Conservation (phyloP, 2,797 vertebrate genomes). For the Chiropotes sagulatus region DNA sequence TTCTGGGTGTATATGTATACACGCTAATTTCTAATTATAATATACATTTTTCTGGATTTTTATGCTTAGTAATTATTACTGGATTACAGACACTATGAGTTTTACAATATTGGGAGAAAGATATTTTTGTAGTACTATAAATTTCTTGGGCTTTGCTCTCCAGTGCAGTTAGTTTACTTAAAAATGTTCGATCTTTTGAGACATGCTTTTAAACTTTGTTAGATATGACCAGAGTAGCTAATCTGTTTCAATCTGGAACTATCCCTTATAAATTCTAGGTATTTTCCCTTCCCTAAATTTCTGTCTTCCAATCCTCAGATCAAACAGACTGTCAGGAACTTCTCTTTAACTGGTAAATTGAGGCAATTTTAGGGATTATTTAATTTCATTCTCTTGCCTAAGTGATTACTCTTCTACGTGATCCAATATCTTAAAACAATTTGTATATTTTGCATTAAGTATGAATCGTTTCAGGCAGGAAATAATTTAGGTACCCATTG, state of each 20-base stretch:
- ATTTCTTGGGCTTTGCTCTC: background rate
- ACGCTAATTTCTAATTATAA: background rate
- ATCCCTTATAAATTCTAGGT: background rate
- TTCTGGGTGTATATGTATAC: background rate
- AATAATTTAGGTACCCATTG: background rate
- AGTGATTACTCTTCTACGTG: background rate
- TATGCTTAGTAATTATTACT: background rate
- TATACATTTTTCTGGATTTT: background rate
- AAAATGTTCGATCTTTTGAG: background rate
- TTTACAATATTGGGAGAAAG: background rate
- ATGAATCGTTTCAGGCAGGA: background rate
- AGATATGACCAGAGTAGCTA: background rate
- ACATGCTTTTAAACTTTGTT: background rate
- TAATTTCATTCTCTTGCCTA: background rate
- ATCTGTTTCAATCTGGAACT: background rate
- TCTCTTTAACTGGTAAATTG: background rate
- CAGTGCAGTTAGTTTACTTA: background rate
- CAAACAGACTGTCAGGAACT: background rate
- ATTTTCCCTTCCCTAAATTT: background rate
- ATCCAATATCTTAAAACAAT: background rate
- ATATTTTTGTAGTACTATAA: background rate
- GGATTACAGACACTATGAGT: background rate
- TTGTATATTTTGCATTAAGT: background rate
- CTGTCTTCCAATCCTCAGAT: background rate
- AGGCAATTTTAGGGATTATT: background rate